Evolutionary conservation across 2,113 vertebrate genomes (phyloP), one percentile per base, ranked within the genome.

Genomic region (Neomonachus schauinslandi): DNA sequence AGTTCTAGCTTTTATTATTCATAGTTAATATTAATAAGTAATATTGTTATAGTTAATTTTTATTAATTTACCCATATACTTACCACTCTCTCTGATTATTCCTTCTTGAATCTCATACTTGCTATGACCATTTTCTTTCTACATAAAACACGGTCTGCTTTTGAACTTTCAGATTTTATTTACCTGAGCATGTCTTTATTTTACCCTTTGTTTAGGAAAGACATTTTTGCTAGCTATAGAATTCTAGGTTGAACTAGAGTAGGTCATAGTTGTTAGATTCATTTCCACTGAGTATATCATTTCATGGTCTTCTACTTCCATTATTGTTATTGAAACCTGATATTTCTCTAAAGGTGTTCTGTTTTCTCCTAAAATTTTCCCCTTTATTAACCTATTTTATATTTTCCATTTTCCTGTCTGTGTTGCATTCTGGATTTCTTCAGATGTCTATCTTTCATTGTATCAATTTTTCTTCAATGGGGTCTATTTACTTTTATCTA

Each of bases 391-490:
- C 12, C 36, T 95, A 22, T 89, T 57, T 61, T 53, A 28, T 49
- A 53, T 71, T 63, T 96, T 90, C 89, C n/a, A 82, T 21, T 85
- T 96, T 94, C 21, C 91, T 80, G 1, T 85, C 61, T 46, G 2
- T 89, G 19, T 26, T 95, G 2, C 36, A 90, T 63, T 71, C n/a
- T 82, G 13, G 39, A 89, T 77, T 92, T 94, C 87, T 96, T 87
- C 57, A 77, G 19, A 92, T 61, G 4, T 31, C 89, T 82, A 81
- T 31, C 71, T 76, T 89, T 81, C 39, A 24, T 59, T 76, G 36
- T 46, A 61, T 19, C 42, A 95, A 15, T 72, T 89, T 97, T 93
- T 65, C 81, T 91, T 85, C 71, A 94, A 36, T 42, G 79, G 63
- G 12, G 10, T 36, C 57, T 91, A 83, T 67, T 84, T 94, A 28